Conservation (phyloP, 2,113 vertebrate genomes). For the Picathartes gymnocephalus region DNA sequence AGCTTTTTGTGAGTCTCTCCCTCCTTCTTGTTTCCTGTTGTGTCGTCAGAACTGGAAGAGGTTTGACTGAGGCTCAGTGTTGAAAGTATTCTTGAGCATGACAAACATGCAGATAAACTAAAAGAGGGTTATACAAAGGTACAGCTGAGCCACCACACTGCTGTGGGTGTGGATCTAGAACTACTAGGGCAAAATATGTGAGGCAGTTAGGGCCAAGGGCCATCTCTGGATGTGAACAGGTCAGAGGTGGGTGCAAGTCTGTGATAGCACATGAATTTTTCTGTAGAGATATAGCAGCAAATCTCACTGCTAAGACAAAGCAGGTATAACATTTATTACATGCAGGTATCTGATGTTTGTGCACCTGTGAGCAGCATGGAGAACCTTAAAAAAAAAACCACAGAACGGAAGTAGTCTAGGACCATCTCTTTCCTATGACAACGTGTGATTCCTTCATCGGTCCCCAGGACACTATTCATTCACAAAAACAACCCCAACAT, state of each 20-base stretch:
- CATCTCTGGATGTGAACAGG: background rate
- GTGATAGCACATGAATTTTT: background rate
- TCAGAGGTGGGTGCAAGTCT: background rate
- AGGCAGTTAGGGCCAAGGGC: background rate
- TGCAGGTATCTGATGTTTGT: background rate
- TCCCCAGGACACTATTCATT: background rate
- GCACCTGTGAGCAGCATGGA: background rate
- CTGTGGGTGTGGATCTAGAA: background rate
- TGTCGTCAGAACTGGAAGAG: background rate
- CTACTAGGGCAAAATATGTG: background rate
- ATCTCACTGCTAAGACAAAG: background rate
- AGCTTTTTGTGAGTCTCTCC: background rate
- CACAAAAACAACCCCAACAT: background rate
- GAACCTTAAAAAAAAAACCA: background rate
- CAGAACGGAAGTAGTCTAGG: background rate
- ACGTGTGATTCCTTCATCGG: rapidly evolving
- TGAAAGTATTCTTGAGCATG: background rate
- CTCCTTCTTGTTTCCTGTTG: background rate
- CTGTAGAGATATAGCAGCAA: background rate
- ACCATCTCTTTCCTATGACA: background rate
- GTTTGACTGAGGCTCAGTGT: background rate
- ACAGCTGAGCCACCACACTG: background rate
- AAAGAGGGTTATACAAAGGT: background rate
- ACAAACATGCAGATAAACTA: background rate
- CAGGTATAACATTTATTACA: background rate